These are phyloP conservation scores for Chrysoperla carnea DNA, from an alignment of 1,140 invertebrate species.

Conservation along the genomic window DNA sequence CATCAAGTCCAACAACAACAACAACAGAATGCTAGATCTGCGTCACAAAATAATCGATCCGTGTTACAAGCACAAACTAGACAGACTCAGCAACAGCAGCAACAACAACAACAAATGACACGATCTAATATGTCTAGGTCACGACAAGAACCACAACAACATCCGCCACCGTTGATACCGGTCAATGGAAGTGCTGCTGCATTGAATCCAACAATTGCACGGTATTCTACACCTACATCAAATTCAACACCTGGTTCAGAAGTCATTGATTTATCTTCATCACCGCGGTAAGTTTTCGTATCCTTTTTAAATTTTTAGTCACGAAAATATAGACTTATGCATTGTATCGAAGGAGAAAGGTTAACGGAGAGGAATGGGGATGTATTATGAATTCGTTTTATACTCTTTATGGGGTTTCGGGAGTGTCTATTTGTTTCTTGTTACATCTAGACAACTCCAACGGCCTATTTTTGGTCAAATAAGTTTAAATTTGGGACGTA, in stretches of 20 bases:
- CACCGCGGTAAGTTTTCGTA: neutral
- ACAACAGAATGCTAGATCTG: no score
- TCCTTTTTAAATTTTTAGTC: no score
- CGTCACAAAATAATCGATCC: neutral
- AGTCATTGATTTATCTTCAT: neutral
- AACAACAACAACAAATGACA: constrained; percentile 13
- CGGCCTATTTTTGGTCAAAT: no score
- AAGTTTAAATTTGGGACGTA: no score
- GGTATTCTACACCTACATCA: constrained; percentile 9
- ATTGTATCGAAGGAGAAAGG: no score
- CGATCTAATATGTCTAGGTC: constrained; percentile 4
- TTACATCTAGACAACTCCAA: no score
- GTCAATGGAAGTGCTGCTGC: constrained; percentile 26
- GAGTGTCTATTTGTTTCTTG: no score
- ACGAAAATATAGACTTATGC: no score
- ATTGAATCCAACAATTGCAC: constrained; percentile 15
- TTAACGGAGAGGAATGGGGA: no score
- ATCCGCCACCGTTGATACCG: constrained; percentile 21
- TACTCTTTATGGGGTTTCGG: no score
- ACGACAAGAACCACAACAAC: constrained; percentile 8
- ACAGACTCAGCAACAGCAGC: constrained; percentile 5
- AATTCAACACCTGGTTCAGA: neutral
- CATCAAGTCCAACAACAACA: neutral
- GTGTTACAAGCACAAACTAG: neutral
- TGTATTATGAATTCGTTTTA: no score